Evolutionary conservation across 2,113 vertebrate genomes (phyloP).

Genomic region (Etheostoma cragini): DNA sequence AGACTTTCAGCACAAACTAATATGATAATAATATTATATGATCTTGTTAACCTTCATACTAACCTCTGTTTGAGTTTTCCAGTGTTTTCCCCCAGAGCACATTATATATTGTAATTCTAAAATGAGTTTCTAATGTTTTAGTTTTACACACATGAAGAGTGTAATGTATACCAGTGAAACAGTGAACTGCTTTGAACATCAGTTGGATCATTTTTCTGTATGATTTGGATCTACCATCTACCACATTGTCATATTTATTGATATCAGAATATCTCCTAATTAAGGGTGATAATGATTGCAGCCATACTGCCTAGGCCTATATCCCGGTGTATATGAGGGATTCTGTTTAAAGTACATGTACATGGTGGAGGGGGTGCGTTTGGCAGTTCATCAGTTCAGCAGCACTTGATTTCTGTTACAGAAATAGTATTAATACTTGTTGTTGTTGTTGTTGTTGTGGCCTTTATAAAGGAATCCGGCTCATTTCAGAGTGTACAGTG

Average conservation of each 20-base stretch:
- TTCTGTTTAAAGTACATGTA: not conserved
- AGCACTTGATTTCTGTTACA: not conserved
- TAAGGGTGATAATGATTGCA: not conserved
- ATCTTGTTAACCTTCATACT: not conserved
- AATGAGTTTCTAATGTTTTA: not conserved
- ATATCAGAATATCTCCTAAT: not conserved
- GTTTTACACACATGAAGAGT: not conserved
- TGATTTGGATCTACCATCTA: not conserved
- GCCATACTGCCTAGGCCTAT: not conserved
- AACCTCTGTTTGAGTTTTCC: not conserved
- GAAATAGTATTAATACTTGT: not conserved
- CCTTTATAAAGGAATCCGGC: slow-evolving; percentile 25
- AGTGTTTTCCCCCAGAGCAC: not conserved
- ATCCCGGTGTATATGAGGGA: not conserved
- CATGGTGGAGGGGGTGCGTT: not conserved
- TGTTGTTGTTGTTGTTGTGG: not conserved
- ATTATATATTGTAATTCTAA: not conserved
- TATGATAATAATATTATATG: not conserved
- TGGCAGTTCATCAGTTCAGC: not conserved
- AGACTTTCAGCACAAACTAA: not conserved
- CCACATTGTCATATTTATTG: not conserved
- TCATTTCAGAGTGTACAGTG: not conserved
- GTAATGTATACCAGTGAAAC: not conserved
- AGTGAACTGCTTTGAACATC: not conserved
- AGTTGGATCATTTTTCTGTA: not conserved